These are phyloP conservation scores for Chaetura pelagica DNA, from an alignment of 2,113 vertebrate species.

Conservation along the genomic window DNA sequence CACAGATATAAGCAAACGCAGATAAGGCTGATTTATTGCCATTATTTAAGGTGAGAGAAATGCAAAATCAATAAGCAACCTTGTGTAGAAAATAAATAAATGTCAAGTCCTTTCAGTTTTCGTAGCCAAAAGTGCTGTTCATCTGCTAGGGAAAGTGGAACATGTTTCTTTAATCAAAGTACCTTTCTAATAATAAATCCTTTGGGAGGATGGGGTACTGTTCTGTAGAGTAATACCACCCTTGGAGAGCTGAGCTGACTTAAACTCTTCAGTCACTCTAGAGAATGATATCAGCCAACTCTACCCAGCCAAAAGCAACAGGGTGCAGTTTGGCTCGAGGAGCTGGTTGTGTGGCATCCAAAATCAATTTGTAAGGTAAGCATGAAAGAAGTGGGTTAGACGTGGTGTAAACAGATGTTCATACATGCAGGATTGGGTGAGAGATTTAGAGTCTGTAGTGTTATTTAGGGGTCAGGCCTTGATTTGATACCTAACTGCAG, in stretches of 20 bases:
- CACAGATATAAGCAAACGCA: neutral
- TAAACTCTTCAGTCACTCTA: neutral
- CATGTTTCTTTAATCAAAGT: neutral
- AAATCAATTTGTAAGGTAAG: neutral
- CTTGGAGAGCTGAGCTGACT: neutral
- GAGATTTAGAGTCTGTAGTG: neutral
- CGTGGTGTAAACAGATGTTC: neutral
- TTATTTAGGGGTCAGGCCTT: neutral
- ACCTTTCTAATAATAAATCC: neutral
- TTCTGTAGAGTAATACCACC: neutral
- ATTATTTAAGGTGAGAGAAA: neutral
- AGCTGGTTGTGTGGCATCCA: neutral
- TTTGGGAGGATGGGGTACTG: neutral
- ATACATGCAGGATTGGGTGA: neutral
- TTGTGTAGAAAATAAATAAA: neutral
- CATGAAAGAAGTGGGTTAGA: neutral
- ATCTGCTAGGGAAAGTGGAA: neutral
- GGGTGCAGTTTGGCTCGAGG: neutral
- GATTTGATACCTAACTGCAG: neutral
- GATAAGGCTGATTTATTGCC: neutral
- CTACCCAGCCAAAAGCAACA: neutral
- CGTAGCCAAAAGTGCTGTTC: neutral
- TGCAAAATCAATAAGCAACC: neutral
- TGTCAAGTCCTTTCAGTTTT: neutral
- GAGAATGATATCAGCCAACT: neutral